These are phyloP conservation scores for Andrena marginata DNA, from an alignment of 2,888 invertebrate species.

Conservation along the genomic window DNA sequence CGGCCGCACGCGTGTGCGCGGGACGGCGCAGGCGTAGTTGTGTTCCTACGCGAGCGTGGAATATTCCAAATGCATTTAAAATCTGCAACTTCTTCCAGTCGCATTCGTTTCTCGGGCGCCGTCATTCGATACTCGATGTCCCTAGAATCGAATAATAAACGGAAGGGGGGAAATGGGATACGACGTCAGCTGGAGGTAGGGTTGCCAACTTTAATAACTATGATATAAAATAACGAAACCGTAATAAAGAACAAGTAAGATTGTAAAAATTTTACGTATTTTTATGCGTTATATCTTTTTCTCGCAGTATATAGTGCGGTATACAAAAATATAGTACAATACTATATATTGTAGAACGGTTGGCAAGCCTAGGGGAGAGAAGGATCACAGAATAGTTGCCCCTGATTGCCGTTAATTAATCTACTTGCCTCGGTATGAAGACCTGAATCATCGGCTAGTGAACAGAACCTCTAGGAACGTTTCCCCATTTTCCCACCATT, in stretches of 20 bases:
- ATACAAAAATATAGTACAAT: no score
- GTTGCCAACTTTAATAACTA: no score
- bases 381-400: not conserved
- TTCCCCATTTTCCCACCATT: no score
- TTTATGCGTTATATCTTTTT: no score
- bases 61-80: conserved; percentile 13
- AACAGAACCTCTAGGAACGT: no score
- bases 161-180: no score
- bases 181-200: no score
- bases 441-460: not conserved
- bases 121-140: conserved; percentile 43
- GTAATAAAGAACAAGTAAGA: no score
- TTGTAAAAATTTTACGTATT: no score
- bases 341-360: no score
- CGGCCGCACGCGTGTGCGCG: conserved; percentile 15
- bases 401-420: not conserved
- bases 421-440: not conserved
- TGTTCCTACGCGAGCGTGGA: conserved; percentile 1
- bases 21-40: conserved; percentile 16
- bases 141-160: conserved; percentile 1
- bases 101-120: conserved; percentile 35
- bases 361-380: not conserved
- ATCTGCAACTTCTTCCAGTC: not conserved
- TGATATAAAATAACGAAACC: no score
- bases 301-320: no score